Percentiles rank a stretch among this genome's conserved stretches.
Evolutionary conservation across 2,888 invertebrate species (phyloP).

Genomic region (Hetaerina titia): DNA sequence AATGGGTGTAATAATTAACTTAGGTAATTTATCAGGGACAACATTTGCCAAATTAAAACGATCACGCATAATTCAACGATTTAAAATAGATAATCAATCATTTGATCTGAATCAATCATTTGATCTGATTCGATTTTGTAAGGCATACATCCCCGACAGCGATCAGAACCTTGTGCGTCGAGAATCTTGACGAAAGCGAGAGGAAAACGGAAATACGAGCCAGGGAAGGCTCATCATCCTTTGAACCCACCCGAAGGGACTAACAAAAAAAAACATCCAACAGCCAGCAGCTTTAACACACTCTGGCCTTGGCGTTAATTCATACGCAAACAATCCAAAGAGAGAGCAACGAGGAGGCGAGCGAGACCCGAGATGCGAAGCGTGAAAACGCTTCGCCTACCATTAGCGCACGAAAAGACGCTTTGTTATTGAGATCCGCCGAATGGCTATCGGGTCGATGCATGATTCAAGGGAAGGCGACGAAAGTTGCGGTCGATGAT

Average conservation of each 20-base stretch:
- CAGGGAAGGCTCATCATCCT: not conserved
- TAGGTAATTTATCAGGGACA: too few species aligned
- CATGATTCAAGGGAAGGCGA: not conserved
- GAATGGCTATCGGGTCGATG: not conserved
- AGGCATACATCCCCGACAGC: not conserved
- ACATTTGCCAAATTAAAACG: too few species aligned
- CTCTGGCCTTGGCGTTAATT: not conserved
- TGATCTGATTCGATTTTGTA: too few species aligned
- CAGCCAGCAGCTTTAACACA: not conserved
- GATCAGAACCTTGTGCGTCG: too few species aligned
- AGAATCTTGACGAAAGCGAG: too few species aligned
- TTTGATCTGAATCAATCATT: too few species aligned
- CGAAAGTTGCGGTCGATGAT: slow-evolving; percentile 8
- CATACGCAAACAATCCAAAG: not conserved
- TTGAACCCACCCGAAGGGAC: not conserved
- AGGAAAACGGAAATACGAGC: not conserved
- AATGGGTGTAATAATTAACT: too few species aligned
- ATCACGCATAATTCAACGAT: too few species aligned
- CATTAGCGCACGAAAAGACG: not conserved
- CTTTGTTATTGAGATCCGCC: not conserved
- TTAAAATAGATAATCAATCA: too few species aligned
- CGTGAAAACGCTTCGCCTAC: not conserved
- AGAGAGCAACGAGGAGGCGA: not conserved
- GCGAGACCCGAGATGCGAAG: not conserved
- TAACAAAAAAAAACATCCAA: not conserved